Percentiles rank a stretch among this genome's conserved stretches.
These are phyloP conservation scores for Tonatia bakeri DNA, from an alignment of 2,113 vertebrate genomes.

Conservation along the genomic window DNA sequence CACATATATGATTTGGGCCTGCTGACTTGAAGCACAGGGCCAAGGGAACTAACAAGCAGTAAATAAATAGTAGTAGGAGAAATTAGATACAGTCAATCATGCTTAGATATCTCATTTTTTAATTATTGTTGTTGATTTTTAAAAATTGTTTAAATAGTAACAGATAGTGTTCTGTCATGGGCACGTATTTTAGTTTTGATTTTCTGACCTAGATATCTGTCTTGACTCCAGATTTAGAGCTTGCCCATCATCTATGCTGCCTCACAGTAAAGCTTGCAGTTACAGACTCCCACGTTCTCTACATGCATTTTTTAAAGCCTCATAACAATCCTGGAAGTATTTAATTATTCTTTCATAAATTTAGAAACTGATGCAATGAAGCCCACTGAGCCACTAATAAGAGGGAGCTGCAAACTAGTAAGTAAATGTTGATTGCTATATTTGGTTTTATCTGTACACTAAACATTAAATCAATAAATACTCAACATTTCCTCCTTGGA, in stretches of 20 bases:
- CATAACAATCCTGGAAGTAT: background rate
- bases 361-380: background rate
- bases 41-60: background rate
- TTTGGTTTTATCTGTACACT: background rate
- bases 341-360: background rate
- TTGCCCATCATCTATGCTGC: background rate
- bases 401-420: background rate
- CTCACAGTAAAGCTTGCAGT: background rate
- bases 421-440: background rate
- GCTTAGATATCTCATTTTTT: background rate
- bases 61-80: background rate
- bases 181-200: background rate
- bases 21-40: background rate
- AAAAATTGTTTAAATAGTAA: conserved; percentile 19
- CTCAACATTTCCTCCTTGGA: background rate
- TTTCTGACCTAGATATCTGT: background rate
- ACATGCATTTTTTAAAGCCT: background rate
- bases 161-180: background rate
- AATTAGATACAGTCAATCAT: background rate
- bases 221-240: background rate
- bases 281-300: background rate
- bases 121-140: background rate
- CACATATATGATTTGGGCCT: background rate
- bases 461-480: conserved; percentile 20
- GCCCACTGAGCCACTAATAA: background rate